A percentile compares a stretch with the other conserved stretches of the same genome.
phyloP scores from a whole-genome alignment of 1,140 invertebrate species.

The Drosophila pruinosa region DNA sequence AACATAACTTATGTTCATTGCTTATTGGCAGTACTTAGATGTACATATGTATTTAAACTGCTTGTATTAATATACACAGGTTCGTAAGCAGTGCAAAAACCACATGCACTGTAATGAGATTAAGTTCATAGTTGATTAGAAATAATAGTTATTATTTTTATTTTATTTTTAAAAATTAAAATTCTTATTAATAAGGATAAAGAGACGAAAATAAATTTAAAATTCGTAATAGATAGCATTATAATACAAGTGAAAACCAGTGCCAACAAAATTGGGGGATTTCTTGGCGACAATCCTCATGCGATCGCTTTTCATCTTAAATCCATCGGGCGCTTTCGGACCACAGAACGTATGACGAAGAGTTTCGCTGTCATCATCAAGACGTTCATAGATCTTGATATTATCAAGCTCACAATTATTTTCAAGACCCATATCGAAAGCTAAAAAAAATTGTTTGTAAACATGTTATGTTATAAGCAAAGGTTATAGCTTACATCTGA shows the following conservation, averaged over 20 bases:
- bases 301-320: constrained; percentile 83
- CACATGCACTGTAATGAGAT: no score
- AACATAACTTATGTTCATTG: no score
- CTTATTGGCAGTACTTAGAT: no score
- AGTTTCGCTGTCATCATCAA: constrained; percentile 52
- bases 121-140: no score
- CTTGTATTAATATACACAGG: no score
- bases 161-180: no score
- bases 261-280: constrained; percentile 87
- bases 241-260: constrained; percentile 84
- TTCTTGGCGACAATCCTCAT: constrained; percentile 86
- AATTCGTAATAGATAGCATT: not conserved
- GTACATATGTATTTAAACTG: no score
- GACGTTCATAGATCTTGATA: constrained; percentile 85
- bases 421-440: constrained; percentile 86
- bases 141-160: no score
- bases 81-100: no score
- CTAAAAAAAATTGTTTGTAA: constrained; percentile 28
- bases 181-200: not conserved
- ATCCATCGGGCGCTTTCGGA: constrained; percentile 84
- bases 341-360: constrained; percentile 84
- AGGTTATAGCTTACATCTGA: constrained; percentile 84
- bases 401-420: constrained; percentile 85
- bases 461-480: not conserved
- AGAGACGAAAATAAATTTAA: not conserved